Evolutionary conservation across 2,888 invertebrate genomes (phyloP).

Genomic region (Laspeyria flexula): DNA sequence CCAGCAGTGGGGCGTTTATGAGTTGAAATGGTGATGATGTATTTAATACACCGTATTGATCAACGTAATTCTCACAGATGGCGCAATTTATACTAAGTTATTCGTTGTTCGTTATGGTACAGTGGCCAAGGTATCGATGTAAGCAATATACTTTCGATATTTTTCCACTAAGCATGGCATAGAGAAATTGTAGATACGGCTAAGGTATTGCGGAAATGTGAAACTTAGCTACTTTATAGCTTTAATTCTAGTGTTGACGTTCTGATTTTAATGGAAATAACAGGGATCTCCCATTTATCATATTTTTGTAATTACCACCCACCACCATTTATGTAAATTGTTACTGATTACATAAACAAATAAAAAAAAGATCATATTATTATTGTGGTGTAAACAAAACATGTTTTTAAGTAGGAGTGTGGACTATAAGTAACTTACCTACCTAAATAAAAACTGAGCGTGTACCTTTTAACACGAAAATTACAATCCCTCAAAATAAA

Average conservation of each 20-base stretch:
- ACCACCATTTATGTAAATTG: too few relatives aligned
- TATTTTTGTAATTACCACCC: not conserved
- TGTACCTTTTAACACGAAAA: too few relatives aligned
- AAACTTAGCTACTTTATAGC: conserved; percentile 16
- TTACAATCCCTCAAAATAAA: too few relatives aligned
- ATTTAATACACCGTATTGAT: too few relatives aligned
- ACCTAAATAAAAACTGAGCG: too few relatives aligned
- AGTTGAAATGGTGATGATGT: too few relatives aligned
- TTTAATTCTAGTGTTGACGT: not conserved
- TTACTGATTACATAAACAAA: too few relatives aligned
- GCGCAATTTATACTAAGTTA: conserved; percentile 14
- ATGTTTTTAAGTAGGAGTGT: too few relatives aligned
- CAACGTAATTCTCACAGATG: conserved; percentile 17
- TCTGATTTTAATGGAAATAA: not conserved
- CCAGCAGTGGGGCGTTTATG: too few relatives aligned
- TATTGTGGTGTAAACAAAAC: too few relatives aligned
- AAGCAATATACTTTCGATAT: conserved; percentile 37
- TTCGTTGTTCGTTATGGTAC: conserved; percentile 45
- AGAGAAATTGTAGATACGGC: conserved; percentile 38
- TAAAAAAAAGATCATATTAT: too few relatives aligned
- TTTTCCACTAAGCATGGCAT: conserved; percentile 7
- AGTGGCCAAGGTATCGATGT: conserved; percentile 47
- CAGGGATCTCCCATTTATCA: not conserved
- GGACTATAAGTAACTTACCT: too few relatives aligned
- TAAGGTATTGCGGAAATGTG: conserved; percentile 27